Evolutionary conservation across 2,113 vertebrate genomes (phyloP).

Genomic region (Psammodynastes pulverulentus): DNA sequence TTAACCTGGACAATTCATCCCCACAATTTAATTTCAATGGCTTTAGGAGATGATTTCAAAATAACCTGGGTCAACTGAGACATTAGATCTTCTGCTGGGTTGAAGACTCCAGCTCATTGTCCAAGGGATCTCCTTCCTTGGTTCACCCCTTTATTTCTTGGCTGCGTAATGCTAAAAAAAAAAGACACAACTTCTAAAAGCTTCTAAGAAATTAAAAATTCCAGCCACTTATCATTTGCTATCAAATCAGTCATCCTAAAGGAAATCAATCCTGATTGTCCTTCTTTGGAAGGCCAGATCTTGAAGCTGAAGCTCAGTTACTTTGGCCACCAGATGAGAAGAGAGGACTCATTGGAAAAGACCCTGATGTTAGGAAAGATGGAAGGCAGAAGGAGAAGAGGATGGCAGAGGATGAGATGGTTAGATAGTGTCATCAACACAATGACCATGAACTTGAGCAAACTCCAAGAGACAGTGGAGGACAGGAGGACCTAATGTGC

Average conservation of each 20-base stretch:
- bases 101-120: neutral
- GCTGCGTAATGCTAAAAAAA: neutral
- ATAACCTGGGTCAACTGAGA: neutral
- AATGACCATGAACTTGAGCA: neutral
- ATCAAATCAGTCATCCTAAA: neutral
- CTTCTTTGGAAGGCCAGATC: neutral
- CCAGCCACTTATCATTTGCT: neutral
- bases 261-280: neutral
- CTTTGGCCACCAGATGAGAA: neutral
- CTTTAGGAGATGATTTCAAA: neutral
- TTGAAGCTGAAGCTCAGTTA: neutral
- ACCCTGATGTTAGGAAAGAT: neutral
- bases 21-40: neutral
- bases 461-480: neutral
- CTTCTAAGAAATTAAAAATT: neutral
- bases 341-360: neutral
- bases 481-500: neutral
- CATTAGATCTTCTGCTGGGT: neutral
- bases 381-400: neutral
- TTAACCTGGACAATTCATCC: neutral
- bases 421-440: neutral
- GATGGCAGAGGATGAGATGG: neutral
- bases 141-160: neutral
- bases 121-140: neutral
- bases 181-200: neutral